Percentiles rank a stretch among this genome's conserved stretches.
These are phyloP conservation scores for Drosophila histrio DNA, from an alignment of 2,888 invertebrate species.

Conservation along the genomic window DNA sequence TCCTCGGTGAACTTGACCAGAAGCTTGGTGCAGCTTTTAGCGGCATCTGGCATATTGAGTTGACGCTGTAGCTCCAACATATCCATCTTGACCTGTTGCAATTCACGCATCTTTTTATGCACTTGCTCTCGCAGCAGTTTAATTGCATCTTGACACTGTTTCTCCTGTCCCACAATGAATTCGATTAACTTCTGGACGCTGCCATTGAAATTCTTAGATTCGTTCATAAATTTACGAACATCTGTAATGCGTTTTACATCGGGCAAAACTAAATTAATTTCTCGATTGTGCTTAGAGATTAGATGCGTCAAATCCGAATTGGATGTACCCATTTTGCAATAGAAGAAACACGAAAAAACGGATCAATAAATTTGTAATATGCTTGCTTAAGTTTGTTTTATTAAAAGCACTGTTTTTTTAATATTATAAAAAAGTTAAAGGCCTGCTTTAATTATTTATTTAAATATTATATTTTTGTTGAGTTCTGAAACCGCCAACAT, in stretches of 20 bases:
- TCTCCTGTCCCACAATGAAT: constrained; percentile 7
- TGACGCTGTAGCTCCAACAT: constrained; percentile 38
- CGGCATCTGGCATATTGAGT: constrained; percentile 7
- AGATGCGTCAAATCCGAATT: constrained; percentile 3
- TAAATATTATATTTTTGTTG: background rate
- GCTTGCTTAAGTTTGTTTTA: background rate
- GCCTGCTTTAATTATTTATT: background rate
- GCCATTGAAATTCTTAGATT: constrained; percentile 16
- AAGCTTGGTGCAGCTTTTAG: constrained; percentile 2
- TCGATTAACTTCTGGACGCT: constrained; percentile 9
- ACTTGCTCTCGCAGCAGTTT: constrained; percentile 23
- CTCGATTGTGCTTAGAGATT: constrained; percentile 10
- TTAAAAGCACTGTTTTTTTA: background rate
- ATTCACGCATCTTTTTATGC: constrained; percentile 12
- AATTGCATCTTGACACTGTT: constrained; percentile 33
- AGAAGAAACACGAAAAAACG: background rate
- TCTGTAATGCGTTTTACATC: constrained; percentile 40
- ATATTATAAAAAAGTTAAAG: too few species aligned
- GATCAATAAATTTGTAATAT: too few species aligned
- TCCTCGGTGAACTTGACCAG: constrained; percentile 49
- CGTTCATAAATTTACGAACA: constrained; percentile 25
- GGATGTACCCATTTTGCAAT: constrained; percentile 2
- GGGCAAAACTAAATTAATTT: constrained; percentile 30
- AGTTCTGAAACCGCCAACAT: too few species aligned
- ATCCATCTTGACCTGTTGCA: constrained; percentile 41